phyloP scores from a whole-genome alignment of 2,888 invertebrate species.

The Andrena minutula region DNA sequence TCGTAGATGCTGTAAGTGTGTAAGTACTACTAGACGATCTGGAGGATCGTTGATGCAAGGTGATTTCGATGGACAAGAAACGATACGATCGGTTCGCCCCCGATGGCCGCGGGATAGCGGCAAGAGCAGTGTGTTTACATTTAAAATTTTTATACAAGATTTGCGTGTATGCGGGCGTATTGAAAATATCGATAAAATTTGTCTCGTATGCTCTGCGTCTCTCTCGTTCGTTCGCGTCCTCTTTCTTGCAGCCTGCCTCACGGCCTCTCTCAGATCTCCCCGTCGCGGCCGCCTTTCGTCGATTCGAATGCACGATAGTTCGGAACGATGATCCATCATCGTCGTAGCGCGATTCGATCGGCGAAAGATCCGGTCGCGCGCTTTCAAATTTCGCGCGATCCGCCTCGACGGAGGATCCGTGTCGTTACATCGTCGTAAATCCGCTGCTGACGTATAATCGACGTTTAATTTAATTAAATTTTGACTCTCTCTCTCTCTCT shows the following conservation, averaged over 20 bases:
- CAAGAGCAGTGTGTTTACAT: conserved; percentile 74
- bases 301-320: conserved; percentile 47
- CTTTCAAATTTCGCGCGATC: conserved; percentile 30
- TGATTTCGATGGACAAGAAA: conserved; percentile 15
- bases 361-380: conserved; percentile 30
- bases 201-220: conserved; percentile 65
- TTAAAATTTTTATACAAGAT: conserved; percentile 75
- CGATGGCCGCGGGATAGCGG: conserved; percentile 48
- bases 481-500: conserved; percentile 15
- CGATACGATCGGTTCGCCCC: conserved; percentile 27
- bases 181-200: conserved; percentile 82
- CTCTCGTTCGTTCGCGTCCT: conserved; percentile 32
- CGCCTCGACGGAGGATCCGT: conserved; percentile 28
- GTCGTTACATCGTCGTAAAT: conserved; percentile 43
- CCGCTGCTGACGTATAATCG: conserved; percentile 43
- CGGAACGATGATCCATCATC: conserved; percentile 44
- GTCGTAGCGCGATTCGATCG: conserved; percentile 52
- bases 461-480: conserved; percentile 60
- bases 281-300: conserved; percentile 14
- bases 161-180: conserved; percentile 80
- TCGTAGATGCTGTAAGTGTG: not conserved
- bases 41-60: not conserved
- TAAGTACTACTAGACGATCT: not conserved
- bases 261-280: not conserved
- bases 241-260: conserved; percentile 32